Evolutionary conservation across 2,888 invertebrate genomes (phyloP).

Genomic region (Osedax fenrisi): DNA sequence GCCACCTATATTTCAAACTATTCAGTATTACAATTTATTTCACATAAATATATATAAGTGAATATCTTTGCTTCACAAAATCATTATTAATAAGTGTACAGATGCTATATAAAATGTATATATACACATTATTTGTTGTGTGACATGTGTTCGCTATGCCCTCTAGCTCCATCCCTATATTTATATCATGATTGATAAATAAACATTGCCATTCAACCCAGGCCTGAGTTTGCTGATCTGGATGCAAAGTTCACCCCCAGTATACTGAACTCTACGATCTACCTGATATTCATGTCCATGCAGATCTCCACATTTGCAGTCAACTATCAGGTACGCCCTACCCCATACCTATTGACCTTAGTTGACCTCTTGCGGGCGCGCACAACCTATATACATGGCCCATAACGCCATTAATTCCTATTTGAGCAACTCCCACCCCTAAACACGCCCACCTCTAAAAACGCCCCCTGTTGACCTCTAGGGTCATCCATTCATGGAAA

Average conservation of each 20-base stretch:
- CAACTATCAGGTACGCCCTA: constrained; percentile 72
- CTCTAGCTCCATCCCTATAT: too few relatives aligned
- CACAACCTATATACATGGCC: background rate
- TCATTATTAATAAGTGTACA: too few relatives aligned
- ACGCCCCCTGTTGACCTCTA: constrained; percentile 49
- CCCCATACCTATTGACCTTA: background rate
- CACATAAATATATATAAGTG: too few relatives aligned
- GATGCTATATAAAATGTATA: too few relatives aligned
- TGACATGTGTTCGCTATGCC: too few relatives aligned
- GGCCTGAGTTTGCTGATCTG: constrained; percentile 51
- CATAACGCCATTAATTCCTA: background rate
- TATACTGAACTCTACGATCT: constrained; percentile 90
- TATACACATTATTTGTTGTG: too few relatives aligned
- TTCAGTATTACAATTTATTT: too few relatives aligned
- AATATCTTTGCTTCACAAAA: too few relatives aligned
- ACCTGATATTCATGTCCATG: constrained; percentile 88
- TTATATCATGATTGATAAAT: too few relatives aligned
- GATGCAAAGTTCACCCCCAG: constrained; percentile 79
- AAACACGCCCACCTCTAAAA: background rate
- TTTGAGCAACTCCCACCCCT: background rate
- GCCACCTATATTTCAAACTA: too few relatives aligned
- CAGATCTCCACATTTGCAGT: constrained; percentile 97
- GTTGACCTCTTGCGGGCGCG: background rate
- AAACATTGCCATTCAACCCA: background rate
- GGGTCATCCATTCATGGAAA: constrained; percentile 99